Base-by-base conservation (phyloP, 2,888 invertebrate species). In the Empis stercorea region DNA sequence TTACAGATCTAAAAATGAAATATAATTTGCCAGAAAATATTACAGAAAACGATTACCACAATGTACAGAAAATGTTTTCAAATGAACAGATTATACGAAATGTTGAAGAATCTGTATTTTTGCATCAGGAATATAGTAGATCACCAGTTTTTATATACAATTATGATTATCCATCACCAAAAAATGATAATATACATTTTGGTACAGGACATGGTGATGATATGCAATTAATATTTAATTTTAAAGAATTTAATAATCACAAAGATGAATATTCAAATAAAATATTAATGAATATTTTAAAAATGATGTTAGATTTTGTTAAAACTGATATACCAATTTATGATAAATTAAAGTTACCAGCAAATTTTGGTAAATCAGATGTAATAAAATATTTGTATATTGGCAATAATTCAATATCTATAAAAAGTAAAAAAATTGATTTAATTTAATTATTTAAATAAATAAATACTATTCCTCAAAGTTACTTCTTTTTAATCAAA, bases 131-230 rank as follows among this genome's bases (percentile, higher is more conserved):
- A 36, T 68, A 64, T 30, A 73, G 74, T 10, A 68, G 71, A 14
- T 74, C 75, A 51, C 76, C 80, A 0, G 75, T 78, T 9, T 78
- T 76, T 65, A 68, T 76, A 55, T 81, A 81, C 59, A 70, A 74
- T 27, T 82, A 76, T 61, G 40, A 40, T 27, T 20, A 40, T 27
- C 40, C 40, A 27, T 14, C 40, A 3, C 9, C n/a, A 9, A 17
- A 27, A 14, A 20, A n/a, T 27, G 14, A n/a, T n/a, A 17, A 27
- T 27, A 16, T 27, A 27, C 27, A 40, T 17, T 15, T 6, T 49
- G 52, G 53, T 10, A 47, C 53, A 16, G 13, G 48, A 13, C 53
- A 53, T 38, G 48, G 51, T 2, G 51, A 53, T 45, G 53, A 53
- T 37, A 30, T 40, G 11, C 10, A n/a, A 10, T 45, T 53, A 5